Evolutionary conservation across 2,888 invertebrate species (phyloP), one percentile per base, ranked within the genome.

Genomic region (Trachelus iudaicus): DNA sequence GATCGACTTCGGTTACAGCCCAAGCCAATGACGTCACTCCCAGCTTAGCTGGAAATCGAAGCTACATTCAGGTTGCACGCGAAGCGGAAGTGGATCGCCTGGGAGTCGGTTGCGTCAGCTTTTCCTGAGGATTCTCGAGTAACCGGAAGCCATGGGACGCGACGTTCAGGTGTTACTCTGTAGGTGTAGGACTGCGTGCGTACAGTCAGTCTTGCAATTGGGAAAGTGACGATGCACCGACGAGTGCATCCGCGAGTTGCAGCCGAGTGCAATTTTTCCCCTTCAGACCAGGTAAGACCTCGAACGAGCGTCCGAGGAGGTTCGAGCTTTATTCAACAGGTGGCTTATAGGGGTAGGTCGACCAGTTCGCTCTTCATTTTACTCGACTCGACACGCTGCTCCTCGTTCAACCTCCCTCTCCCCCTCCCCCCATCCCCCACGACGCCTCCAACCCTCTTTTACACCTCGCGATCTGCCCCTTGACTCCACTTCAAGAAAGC

Each of bases 291-390:
- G 56, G 56, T 56, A 56, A 56, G 23, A 35, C 35, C 23, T 9
- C 0, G 56, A 23, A 56, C 23, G 40, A 56, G 23, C 0, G 9
- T 56, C 23, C 56, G 9, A 56, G 56, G 56, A 23, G 56, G 23
- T 56, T 56, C 56, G 56, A 56, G 56, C 56, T 56, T 84, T 85
- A 86, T 83, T 88, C 89, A 89, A 89, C 89, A 89, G 89, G 89
- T 89, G 89, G 89, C 83, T 87, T 85, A 82, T 78, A 81, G 85
- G 85, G 84, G 83, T 85, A 86, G 85, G 85, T 85, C 87, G 74
- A 31, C 56, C 56, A 56, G 56, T 56, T 56, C 56, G 56, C 56
- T 56, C 56, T 56, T 56, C 56, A 56, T 56, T 56, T 33, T 34
- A 33, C 35, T 74, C 74, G 74, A 33, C 56, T 56, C 56, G 56